phyloP scores from a whole-genome alignment of 2,888 invertebrate species.

The Baccha elongata region DNA sequence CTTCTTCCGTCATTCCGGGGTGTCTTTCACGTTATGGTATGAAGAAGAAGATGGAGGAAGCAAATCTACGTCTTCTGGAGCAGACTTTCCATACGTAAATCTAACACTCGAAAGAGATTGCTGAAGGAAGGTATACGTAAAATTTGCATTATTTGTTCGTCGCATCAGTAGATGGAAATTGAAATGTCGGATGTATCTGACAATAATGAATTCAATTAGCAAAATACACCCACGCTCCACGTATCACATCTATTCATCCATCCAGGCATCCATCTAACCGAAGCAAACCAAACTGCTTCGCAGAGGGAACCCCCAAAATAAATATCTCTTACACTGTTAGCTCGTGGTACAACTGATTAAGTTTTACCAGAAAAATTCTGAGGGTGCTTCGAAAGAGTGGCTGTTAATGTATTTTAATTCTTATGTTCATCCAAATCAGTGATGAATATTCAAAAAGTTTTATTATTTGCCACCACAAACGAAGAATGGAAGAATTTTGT shows the following conservation, averaged over 20 bases:
- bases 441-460: constrained; percentile 72
- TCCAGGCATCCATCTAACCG: no score
- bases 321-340: no score
- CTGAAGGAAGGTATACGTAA: constrained; percentile 57
- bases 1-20: constrained; percentile 30
- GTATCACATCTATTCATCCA: constrained; percentile 65
- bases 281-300: no score
- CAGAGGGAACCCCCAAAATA: no score
- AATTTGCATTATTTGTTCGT: constrained; percentile 45
- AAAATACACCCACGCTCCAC: constrained; percentile 69
- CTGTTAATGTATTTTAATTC: no score
- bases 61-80: constrained; percentile 6
- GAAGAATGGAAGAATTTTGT: no score
- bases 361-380: background rate
- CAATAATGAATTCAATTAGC: no score
- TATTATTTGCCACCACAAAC: constrained; percentile 43
- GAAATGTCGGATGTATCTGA: constrained; percentile 73
- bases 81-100: constrained; percentile 46
- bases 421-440: no score
- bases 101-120: constrained; percentile 27
- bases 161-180: constrained; percentile 47
- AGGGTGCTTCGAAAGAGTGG: no score
- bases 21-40: background rate
- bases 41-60: background rate
- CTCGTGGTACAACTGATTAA: no score